Evolutionary conservation across 2,797 vertebrate species (phyloP).

Genomic region (Lithobates pipiens): DNA sequence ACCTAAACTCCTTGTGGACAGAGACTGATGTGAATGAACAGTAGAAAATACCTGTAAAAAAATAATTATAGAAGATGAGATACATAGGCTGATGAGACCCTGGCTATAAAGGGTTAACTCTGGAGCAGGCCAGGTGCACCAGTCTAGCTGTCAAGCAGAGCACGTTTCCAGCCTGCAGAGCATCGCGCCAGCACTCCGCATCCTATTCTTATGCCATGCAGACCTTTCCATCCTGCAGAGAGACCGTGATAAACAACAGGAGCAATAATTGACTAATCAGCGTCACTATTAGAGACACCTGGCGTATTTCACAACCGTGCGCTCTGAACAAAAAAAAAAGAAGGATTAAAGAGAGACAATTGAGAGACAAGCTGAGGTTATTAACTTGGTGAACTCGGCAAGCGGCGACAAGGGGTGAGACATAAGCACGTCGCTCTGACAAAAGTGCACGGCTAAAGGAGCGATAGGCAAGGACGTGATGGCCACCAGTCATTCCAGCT

Average conservation of each 20-base stretch:
- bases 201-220: slow-evolving; percentile 53
- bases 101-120: slow-evolving; percentile 14
- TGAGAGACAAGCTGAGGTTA: slow-evolving; percentile 51
- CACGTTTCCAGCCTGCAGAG: slow-evolving; percentile 26
- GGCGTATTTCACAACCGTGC: slow-evolving; percentile 58
- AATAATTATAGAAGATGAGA: too few species aligned
- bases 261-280: slow-evolving; percentile 62
- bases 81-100: too few species aligned
- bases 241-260: slow-evolving; percentile 58
- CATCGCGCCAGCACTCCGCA: slow-evolving; percentile 41
- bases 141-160: slow-evolving; percentile 24
- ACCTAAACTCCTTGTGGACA: too few species aligned
- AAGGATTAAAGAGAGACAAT: slow-evolving; percentile 55
- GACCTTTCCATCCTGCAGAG: slow-evolving; percentile 53
- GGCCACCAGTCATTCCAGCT: neutral
- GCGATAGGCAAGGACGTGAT: neutral
- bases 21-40: too few species aligned
- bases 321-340: slow-evolving; percentile 37
- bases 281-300: slow-evolving; percentile 61
- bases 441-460: neutral
- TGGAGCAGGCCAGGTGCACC: slow-evolving; percentile 29
- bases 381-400: slow-evolving; percentile 26
- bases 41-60: too few species aligned
- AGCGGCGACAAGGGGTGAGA: slow-evolving; percentile 13
- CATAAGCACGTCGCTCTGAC: neutral